Evolutionary conservation across 2,888 invertebrate genomes (phyloP).

Genomic region (Nemoura dubitans): DNA sequence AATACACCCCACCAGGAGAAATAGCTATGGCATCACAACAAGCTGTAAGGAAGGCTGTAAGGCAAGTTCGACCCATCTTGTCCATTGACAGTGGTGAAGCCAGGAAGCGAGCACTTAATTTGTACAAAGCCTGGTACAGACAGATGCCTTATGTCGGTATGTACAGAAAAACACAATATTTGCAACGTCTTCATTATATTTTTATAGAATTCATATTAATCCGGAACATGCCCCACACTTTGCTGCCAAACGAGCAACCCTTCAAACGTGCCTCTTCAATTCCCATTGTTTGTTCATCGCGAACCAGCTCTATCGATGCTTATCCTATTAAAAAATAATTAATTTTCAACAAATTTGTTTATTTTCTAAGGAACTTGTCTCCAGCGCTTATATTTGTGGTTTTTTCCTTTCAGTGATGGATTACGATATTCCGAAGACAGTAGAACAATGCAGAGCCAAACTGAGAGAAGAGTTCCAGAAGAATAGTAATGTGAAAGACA

Average conservation of each 20-base stretch:
- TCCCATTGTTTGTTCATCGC: too few relatives aligned
- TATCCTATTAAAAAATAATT: too few relatives aligned
- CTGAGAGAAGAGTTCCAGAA: conserved; percentile 81
- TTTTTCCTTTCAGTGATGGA: conserved; percentile 72
- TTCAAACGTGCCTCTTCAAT: too few relatives aligned
- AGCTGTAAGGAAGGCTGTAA: conserved; percentile 63
- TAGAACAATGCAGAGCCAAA: conserved; percentile 74
- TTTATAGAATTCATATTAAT: too few relatives aligned
- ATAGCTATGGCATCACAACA: conserved; percentile 29
- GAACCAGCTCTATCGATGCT: too few relatives aligned
- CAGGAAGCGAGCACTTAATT: conserved; percentile 79
- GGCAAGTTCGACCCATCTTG: conserved; percentile 86
- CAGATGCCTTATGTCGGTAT: conserved; percentile 89
- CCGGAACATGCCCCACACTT: too few relatives aligned
- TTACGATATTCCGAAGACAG: conserved; percentile 82
- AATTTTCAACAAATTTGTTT: too few relatives aligned
- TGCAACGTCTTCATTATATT: too few relatives aligned
- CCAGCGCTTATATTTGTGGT: too few relatives aligned
- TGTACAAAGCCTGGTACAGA: conserved; percentile 95
- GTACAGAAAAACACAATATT: conserved; percentile 53
- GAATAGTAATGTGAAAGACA: conserved; percentile 80
- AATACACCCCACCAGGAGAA: neutral
- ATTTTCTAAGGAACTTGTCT: too few relatives aligned
- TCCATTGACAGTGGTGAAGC: conserved; percentile 83
- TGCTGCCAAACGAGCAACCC: too few relatives aligned